Conservation (phyloP, 2,888 invertebrate genomes). For the Nomada fucata region DNA sequence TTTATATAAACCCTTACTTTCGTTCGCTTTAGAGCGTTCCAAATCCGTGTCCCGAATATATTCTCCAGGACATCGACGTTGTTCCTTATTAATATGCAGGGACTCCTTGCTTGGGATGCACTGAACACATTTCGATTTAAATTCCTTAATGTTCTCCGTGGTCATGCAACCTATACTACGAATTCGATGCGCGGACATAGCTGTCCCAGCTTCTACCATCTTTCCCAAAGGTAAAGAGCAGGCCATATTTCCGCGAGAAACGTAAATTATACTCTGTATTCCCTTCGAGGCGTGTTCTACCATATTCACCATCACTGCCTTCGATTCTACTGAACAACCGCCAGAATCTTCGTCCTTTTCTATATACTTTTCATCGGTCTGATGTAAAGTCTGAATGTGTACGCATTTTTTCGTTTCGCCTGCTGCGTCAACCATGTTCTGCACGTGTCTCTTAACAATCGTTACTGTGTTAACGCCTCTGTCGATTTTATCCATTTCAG, state of each 20-base stretch:
- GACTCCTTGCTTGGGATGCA: conserved; percentile 51
- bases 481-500: neutral
- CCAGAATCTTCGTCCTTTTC: neutral
- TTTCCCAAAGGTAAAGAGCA: neutral
- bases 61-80: conserved; percentile 18
- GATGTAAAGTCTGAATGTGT: conserved; percentile 25
- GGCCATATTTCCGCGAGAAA: conserved; percentile 25
- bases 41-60: neutral
- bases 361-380: neutral
- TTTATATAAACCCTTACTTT: conserved; percentile 20
- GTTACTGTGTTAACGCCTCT: neutral
- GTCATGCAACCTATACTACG: conserved; percentile 14
- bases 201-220: conserved; percentile 19
- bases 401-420: neutral
- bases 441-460: neutral
- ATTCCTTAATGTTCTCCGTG: neutral
- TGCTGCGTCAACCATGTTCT: conserved; percentile 14
- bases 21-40: neutral
- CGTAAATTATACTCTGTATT: conserved; percentile 33
- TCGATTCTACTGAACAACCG: neutral
- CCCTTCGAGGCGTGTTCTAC: conserved; percentile 24
- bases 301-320: conserved; percentile 29
- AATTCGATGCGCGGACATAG: conserved; percentile 10
- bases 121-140: conserved; percentile 40
- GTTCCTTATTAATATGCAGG: conserved; percentile 24